phyloP scores from a whole-genome alignment of 2,113 vertebrate genomes.

The Oryzias javanicus region DNA sequence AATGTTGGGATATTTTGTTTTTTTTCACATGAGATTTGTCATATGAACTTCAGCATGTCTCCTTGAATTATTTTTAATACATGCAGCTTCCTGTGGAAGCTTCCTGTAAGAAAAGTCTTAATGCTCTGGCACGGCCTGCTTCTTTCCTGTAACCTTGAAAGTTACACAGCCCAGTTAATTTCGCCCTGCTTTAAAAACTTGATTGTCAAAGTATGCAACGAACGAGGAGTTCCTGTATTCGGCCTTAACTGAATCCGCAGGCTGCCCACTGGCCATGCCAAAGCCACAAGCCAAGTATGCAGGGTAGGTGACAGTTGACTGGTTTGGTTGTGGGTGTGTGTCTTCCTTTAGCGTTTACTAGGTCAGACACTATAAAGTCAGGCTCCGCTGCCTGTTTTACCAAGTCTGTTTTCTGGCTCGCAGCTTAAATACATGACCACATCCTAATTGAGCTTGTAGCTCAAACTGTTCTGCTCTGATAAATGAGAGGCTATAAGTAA shows the following conservation, averaged over 20 bases:
- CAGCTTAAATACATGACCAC: slow-evolving; percentile 45
- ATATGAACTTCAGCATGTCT: no score
- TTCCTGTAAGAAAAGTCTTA: slow-evolving; percentile 29
- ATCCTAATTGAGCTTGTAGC: slow-evolving; percentile 43
- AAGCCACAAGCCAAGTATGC: slow-evolving; percentile 30
- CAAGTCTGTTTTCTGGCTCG: slow-evolving; percentile 33
- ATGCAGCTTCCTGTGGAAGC: neutral
- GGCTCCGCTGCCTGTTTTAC: slow-evolving; percentile 33
- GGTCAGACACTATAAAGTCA: slow-evolving; percentile 39
- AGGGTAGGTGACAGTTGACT: slow-evolving; percentile 27
- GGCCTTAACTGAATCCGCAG: slow-evolving; percentile 18
- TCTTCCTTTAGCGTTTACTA: slow-evolving; percentile 18
- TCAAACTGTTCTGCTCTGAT: slow-evolving; percentile 57
- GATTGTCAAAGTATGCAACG: slow-evolving; percentile 3
- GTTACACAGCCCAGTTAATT: slow-evolving; percentile 40
- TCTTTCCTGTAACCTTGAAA: slow-evolving; percentile 50
- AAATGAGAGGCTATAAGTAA: slow-evolving; percentile 62
- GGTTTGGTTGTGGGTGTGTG: slow-evolving; percentile 6
- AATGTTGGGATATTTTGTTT: no score
- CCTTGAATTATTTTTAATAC: no score
- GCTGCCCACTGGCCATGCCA: slow-evolving; percentile 7
- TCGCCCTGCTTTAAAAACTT: slow-evolving; percentile 16
- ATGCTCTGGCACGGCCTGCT: slow-evolving; percentile 32
- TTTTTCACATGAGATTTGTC: no score
- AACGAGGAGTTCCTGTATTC: slow-evolving; percentile 23